These are phyloP conservation scores for Spinus olivaceus DNA, from an alignment of 2,797 vertebrate species.

Conservation along the genomic window DNA sequence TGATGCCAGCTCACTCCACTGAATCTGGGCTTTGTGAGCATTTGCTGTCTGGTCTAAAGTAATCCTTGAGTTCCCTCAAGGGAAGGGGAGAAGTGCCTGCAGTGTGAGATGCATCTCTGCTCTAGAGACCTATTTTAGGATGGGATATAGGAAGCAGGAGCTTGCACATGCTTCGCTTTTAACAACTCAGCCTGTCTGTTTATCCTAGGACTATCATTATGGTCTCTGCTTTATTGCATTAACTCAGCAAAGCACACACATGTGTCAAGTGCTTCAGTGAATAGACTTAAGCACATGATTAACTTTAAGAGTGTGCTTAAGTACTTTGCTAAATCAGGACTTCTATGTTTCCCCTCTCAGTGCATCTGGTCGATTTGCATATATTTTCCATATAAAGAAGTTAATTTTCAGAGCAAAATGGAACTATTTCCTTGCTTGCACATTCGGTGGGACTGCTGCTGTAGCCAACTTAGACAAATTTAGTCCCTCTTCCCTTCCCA, in stretches of 20 bases:
- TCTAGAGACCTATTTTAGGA: constrained; percentile 19
- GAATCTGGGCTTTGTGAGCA: not conserved
- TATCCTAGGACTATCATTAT: constrained; percentile 62
- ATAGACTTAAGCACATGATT: constrained; percentile 67
- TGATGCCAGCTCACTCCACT: not conserved
- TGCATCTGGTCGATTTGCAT: constrained; percentile 55
- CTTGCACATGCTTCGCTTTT: not conserved
- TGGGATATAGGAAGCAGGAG: constrained; percentile 25
- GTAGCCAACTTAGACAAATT: not conserved
- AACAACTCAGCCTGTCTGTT: constrained; percentile 45
- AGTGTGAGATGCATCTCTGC: not conserved
- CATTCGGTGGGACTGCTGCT: not conserved
- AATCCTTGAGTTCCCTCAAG: rapidly evolving
- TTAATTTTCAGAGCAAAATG: constrained; percentile 13
- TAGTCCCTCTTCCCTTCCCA: not conserved
- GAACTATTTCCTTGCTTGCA: not conserved
- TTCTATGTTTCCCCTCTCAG: constrained; percentile 37
- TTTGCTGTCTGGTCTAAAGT: not conserved
- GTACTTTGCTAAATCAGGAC: constrained; percentile 37
- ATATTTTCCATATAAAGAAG: constrained; percentile 56
- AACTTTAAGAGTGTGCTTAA: constrained; percentile 64
- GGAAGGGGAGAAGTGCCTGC: not conserved
- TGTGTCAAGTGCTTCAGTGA: constrained; percentile 54
- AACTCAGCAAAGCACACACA: constrained; percentile 63
- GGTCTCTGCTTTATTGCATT: constrained; percentile 62